Percentiles rank a stretch among this genome's conserved stretches.
phyloP scores from a whole-genome alignment of 2,113 vertebrate species.

The Paradisaea rubra region DNA sequence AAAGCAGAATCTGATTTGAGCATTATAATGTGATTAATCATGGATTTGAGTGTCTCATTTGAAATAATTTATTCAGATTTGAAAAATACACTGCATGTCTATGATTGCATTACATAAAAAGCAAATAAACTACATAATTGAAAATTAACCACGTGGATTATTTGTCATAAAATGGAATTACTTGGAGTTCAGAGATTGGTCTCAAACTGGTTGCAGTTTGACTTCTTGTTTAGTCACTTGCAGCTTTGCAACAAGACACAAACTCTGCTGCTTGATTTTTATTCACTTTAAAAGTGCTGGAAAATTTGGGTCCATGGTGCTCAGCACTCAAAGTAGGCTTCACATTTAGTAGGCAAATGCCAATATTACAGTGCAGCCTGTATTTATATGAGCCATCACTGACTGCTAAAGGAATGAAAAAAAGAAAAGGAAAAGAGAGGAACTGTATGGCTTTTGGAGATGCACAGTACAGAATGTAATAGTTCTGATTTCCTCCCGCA shows the following conservation, averaged over 20 bases:
- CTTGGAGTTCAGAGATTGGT: background rate
- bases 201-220: background rate
- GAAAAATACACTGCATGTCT: conserved; percentile 19
- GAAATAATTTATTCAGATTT: conserved; percentile 44
- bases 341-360: background rate
- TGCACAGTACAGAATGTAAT: background rate
- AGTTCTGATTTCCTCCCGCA: rapidly evolving
- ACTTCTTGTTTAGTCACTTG: background rate
- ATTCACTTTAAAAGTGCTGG: background rate
- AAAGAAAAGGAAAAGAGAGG: rapidly evolving
- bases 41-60: conserved; percentile 26
- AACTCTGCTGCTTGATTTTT: background rate
- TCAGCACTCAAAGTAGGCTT: background rate
- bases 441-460: background rate
- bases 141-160: background rate
- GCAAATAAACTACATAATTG: conserved; percentile 20
- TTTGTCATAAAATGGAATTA: background rate
- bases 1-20: conserved; percentile 37
- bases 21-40: conserved; percentile 47
- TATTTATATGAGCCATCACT: background rate
- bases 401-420: background rate
- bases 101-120: conserved; percentile 36
- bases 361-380: background rate
- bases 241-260: background rate
- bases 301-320: background rate